A percentile compares a stretch with the other conserved stretches of the same genome.
phyloP scores from a whole-genome alignment of 2,888 invertebrate species.

The Prenolepis imparis region DNA sequence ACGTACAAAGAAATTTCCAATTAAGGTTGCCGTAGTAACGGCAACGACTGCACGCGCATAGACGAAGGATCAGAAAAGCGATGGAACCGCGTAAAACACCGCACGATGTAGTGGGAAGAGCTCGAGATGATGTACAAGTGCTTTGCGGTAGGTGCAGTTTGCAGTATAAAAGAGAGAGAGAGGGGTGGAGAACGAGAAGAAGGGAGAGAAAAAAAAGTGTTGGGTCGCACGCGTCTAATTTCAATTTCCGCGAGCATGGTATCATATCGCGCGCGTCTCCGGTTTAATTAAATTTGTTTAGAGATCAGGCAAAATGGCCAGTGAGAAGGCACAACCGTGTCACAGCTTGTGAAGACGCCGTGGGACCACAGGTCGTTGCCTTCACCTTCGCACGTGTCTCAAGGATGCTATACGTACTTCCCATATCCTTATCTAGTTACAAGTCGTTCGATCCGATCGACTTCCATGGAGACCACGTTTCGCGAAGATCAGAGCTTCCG shows the following conservation, averaged over 20 bases:
- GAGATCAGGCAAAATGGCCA: slow-evolving; percentile 65
- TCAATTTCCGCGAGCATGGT: slow-evolving; percentile 70
- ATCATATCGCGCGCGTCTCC: slow-evolving; percentile 52
- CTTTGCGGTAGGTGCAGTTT: slow-evolving; percentile 30
- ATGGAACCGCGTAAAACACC: slow-evolving; percentile 35
- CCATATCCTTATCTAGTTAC: slow-evolving; percentile 62
- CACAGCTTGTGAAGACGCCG: slow-evolving; percentile 43
- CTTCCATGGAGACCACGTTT: slow-evolving; percentile 41
- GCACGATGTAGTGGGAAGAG: slow-evolving; percentile 7
- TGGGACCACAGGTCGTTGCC: slow-evolving; percentile 50
- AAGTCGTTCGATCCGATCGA: slow-evolving; percentile 61
- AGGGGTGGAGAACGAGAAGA: neutral
- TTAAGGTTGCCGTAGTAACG: slow-evolving; percentile 46
- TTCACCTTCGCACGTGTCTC: slow-evolving; percentile 47
- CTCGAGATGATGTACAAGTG: slow-evolving; percentile 46
- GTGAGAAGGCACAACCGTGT: slow-evolving; percentile 40
- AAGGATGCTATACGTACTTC: slow-evolving; percentile 13
- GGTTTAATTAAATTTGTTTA: slow-evolving; percentile 76
- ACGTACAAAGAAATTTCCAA: slow-evolving; percentile 52
- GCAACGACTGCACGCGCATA: slow-evolving; percentile 25
- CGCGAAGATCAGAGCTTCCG: slow-evolving; percentile 37
- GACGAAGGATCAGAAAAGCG: slow-evolving; percentile 35
- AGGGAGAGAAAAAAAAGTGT: slow-evolving; percentile 33
- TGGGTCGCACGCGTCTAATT: slow-evolving; percentile 66
- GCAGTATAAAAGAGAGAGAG: slow-evolving; percentile 13